Base-by-base conservation (phyloP, 2,888 invertebrate species). In the Cryptops parisi region DNA sequence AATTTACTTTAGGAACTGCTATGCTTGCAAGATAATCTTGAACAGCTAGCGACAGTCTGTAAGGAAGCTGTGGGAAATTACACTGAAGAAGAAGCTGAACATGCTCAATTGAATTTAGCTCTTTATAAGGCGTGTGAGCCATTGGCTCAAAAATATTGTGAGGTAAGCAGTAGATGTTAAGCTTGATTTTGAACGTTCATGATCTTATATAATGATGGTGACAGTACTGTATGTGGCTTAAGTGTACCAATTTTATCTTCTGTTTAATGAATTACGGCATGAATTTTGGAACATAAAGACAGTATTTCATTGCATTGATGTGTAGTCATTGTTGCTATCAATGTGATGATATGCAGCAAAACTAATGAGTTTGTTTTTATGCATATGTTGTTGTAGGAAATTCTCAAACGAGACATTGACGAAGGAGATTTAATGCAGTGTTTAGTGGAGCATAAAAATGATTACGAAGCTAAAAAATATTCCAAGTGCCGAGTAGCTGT, bases 361-460 rank as follows among this genome's bases (percentile, higher is more conserved):
- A 6, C 33, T 33, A 33, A 15, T 33, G 9, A 23, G 3, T 9
- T n/a, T 46, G 15, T 2, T 51, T 49, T 44, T 49, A 19, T 49
- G 9, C 38, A 39, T 26, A 2, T 19, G 23, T 49, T 53, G 47
- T 57, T 26, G 33, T 41, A 60, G 61, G 65, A 59, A 57, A 54
- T 59, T 54, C 60, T 52, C 58, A 61, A 55, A 57, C 62, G 57
- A 54, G 87, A 86, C 63, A 66, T 67, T 25, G 70, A 70, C 54
- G 83, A 85, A 64, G 87, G 87, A 54, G 88, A 91, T 61, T 78
- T 94, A 61, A 84, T 98, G 82, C 88, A 91, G 56, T 98, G 97
- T 70, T 75, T 98, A 50, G 86, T 96, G 54, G 74, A 81, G 38
- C 84, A 91, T 67, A 97, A 96, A 71, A 89, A 89, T 68, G 83